Conservation (phyloP, 2,888 invertebrate genomes). For the Epinotia bilunana region DNA sequence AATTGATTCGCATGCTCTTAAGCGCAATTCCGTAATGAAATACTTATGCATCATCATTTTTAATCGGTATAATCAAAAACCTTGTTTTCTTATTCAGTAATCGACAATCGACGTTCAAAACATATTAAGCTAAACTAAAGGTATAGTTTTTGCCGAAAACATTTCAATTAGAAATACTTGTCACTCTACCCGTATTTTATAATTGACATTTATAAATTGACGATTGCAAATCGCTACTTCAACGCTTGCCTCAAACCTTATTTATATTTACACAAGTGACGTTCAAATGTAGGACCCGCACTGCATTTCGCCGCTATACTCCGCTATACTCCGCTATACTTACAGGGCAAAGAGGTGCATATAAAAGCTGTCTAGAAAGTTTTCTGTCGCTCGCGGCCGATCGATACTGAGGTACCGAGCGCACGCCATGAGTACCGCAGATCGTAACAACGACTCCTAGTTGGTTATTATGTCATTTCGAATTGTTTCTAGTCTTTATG, state of each 20-base stretch:
- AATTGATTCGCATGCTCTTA: background rate
- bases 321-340: slow-evolving; percentile 67
- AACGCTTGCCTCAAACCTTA: slow-evolving; percentile 13
- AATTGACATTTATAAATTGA: background rate
- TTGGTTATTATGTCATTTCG: slow-evolving; percentile 81
- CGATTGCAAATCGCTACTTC: slow-evolving; percentile 4
- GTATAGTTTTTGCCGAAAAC: too few relatives aligned
- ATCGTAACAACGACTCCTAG: slow-evolving; percentile 74
- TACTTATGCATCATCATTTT: background rate
- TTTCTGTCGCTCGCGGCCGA: slow-evolving; percentile 81
- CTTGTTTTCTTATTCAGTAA: too few relatives aligned
- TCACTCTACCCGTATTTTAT: too few relatives aligned
- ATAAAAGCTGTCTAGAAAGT: slow-evolving; percentile 86
- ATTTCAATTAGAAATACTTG: too few relatives aligned
- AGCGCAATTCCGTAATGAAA: background rate
- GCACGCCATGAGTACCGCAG: slow-evolving; percentile 63
- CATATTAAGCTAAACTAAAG: too few relatives aligned
- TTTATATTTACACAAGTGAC: slow-evolving; percentile 36
- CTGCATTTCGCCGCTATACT: slow-evolving; percentile 63
- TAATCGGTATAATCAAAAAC: too few relatives aligned
- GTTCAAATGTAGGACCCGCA: slow-evolving; percentile 51
- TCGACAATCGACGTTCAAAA: too few relatives aligned
- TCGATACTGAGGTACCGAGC: slow-evolving; percentile 76
- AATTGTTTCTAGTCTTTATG: slow-evolving; percentile 44
- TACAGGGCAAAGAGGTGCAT: slow-evolving; percentile 80